Evolutionary conservation across 1,140 invertebrate species (phyloP).

Genomic region (Watersipora subatra): DNA sequence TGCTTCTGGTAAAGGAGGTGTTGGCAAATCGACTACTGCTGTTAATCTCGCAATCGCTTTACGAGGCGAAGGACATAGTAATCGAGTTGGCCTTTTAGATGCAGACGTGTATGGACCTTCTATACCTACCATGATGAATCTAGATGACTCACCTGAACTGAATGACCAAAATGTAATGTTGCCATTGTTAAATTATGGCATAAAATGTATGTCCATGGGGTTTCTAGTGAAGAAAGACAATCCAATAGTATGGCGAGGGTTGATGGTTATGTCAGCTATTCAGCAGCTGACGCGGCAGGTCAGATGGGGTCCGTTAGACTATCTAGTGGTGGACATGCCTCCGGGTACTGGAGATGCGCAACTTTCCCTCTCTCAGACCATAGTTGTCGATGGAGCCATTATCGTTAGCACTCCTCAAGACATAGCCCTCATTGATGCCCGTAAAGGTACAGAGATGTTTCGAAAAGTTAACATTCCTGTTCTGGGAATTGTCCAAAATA

Average conservation of each 20-base stretch:
- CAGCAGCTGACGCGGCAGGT: slow-evolving; percentile 70
- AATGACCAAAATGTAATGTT: slow-evolving; percentile 57
- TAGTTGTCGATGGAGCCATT: slow-evolving; percentile 69
- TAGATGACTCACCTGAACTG: slow-evolving; percentile 45
- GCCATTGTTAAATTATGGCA: slow-evolving; percentile 72
- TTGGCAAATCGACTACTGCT: slow-evolving; percentile 89
- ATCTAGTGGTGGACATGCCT: slow-evolving; percentile 86
- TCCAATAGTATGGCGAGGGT: slow-evolving; percentile 87
- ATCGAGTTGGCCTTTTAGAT: slow-evolving; percentile 77
- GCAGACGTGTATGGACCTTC: slow-evolving; percentile 91
- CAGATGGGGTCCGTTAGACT: slow-evolving; percentile 83
- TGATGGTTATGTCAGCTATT: slow-evolving; percentile 87
- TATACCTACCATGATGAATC: slow-evolving; percentile 68
- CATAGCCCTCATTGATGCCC: slow-evolving; percentile 44
- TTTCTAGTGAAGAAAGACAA: slow-evolving; percentile 68
- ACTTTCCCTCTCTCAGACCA: slow-evolving; percentile 80
- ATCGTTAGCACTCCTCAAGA: slow-evolving; percentile 81
- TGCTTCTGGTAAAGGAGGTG: slow-evolving; percentile 90
- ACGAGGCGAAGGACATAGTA: slow-evolving; percentile 11
- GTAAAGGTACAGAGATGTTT: slow-evolving; percentile 82
- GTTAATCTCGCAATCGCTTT: slow-evolving; percentile 23
- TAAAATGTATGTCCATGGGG: slow-evolving; percentile 94
- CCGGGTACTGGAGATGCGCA: slow-evolving; percentile 95
- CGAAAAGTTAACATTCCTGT: slow-evolving; percentile 84
- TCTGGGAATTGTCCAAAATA: slow-evolving; percentile 84